A percentile compares a stretch with the other conserved stretches of the same genome.
phyloP scores from a whole-genome alignment of 1,140 invertebrate species.

The Solenopsis invicta region DNA sequence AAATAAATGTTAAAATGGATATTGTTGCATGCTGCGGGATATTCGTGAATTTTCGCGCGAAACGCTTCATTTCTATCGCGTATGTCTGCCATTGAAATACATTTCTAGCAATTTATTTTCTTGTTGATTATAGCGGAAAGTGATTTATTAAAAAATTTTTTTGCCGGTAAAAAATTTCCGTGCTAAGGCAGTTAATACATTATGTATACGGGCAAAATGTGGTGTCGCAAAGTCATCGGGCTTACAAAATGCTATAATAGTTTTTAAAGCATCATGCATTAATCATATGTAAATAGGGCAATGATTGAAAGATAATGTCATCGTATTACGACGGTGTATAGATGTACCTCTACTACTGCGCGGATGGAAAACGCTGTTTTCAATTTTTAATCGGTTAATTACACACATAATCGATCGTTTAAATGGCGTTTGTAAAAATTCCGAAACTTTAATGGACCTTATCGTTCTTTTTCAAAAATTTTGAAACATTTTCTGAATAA shows the following conservation, averaged over 20 bases:
- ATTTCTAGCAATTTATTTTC: slow-evolving; percentile 12
- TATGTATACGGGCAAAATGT: slow-evolving; percentile 40
- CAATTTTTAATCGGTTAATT: neutral
- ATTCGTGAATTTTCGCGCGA: neutral
- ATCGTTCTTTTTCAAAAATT: neutral
- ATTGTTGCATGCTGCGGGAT: neutral
- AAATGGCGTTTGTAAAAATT: neutral
- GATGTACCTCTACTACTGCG: neutral
- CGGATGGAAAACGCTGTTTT: neutral
- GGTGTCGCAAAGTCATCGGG: slow-evolving; percentile 50
- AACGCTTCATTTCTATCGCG: neutral
- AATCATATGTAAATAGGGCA: slow-evolving; percentile 30
- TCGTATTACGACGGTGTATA: slow-evolving; percentile 7
- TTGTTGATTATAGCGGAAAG: slow-evolving; percentile 8
- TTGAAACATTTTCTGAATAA: neutral
- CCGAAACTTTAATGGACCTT: neutral
- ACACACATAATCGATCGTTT: neutral
- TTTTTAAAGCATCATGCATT: slow-evolving; percentile 37
- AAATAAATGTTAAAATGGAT: neutral
- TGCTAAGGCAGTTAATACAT: slow-evolving; percentile 18
- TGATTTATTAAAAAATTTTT: slow-evolving; percentile 43
- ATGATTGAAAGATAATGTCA: slow-evolving; percentile 41
- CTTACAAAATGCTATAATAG: slow-evolving; percentile 45
- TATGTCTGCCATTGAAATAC: neutral
- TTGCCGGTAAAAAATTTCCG: slow-evolving; percentile 11